Evolutionary conservation across 2,113 vertebrate genomes (phyloP), one percentile per base, ranked within the genome.

Genomic region (Peromyscus leucopus): DNA sequence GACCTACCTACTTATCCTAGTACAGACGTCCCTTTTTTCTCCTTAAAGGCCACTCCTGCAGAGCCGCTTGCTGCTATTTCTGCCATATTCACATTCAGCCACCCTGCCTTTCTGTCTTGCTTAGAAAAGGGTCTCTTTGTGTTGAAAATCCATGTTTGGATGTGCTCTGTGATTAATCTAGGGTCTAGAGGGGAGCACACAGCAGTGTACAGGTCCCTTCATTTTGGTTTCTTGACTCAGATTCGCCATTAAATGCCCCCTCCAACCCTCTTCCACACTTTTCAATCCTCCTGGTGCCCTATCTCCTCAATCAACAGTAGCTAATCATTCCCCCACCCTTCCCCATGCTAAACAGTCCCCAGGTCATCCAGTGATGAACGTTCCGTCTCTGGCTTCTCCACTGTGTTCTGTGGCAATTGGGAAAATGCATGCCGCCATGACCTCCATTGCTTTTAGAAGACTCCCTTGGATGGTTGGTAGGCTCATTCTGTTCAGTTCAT

Each of bases 261-360:
- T n/a, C 69, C 33, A 12, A 36, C 6, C 16, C 11, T 71, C 16
- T 36, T 71, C 69, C 16, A 36, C 69, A 71, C 36, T 71, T 71
- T 71, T n/a, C 69, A 71, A 6, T 17, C 2, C 6, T 7, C 36
- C 6, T n/a, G 33, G 6, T n/a, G 15, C 7, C 16, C 2, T 2
- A 71, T 71, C 33, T 65, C 63, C 24, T 71, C 69, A 71, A 36
- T 21, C 69, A n/a, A 17, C 6, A 71, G 33, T 17, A 19, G 15
- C 33, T 71, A n/a, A 71, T 71, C 33, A 71, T 7, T 71, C 7
- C 6, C 5, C 69, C 6, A n/a, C 69, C 69, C 16, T 12, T 71
- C 69, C n/a, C 69, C 16, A 19, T 36, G 2, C 69, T 7, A 67
- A 31, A 67, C 28, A 71, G 15, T 71, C 33, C 6, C 69, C 33